These are phyloP conservation scores for Abramis brama DNA, from an alignment of 2,113 vertebrate species.

Conservation along the genomic window DNA sequence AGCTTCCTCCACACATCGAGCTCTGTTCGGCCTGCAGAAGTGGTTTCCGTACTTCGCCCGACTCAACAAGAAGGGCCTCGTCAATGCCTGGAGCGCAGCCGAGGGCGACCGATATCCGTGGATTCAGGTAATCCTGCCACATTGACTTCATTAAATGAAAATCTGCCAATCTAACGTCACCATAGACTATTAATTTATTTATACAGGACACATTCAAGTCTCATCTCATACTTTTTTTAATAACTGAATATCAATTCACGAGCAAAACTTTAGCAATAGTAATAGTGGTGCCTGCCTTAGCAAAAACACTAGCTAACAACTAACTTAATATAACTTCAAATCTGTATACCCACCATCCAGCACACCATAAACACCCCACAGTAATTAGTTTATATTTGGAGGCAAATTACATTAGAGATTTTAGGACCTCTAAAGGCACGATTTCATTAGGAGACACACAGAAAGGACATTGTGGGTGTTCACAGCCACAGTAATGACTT, in stretches of 20 bases:
- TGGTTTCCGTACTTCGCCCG: conserved; percentile 88
- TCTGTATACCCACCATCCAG: not conserved
- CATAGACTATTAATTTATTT: too few relatives aligned
- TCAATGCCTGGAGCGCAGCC: conserved; percentile 88
- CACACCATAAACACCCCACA: not conserved
- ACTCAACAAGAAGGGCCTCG: conserved; percentile 86
- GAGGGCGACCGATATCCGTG: conserved; percentile 88
- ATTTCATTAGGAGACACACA: conserved; percentile 26
- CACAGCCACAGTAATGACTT: conserved; percentile 28
- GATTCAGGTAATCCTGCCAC: conserved; percentile 80
- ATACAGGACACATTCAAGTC: too few relatives aligned
- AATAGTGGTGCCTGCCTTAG: not conserved
- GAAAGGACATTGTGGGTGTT: conserved; percentile 26
- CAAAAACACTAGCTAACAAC: not conserved
- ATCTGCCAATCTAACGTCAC: not conserved
- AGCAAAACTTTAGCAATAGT: not conserved
- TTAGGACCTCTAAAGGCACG: too few relatives aligned
- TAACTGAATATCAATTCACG: not conserved
- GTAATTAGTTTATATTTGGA: not conserved
- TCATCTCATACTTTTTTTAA: not conserved
- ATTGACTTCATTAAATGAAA: not conserved
- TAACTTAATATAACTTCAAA: not conserved
- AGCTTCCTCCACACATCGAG: conserved; percentile 83
- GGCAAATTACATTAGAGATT: conserved; percentile 17
- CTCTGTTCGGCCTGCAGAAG: conserved; percentile 86